phyloP scores from a whole-genome alignment of 2,113 vertebrate species.

The Neolamprologus cancellatus region DNA sequence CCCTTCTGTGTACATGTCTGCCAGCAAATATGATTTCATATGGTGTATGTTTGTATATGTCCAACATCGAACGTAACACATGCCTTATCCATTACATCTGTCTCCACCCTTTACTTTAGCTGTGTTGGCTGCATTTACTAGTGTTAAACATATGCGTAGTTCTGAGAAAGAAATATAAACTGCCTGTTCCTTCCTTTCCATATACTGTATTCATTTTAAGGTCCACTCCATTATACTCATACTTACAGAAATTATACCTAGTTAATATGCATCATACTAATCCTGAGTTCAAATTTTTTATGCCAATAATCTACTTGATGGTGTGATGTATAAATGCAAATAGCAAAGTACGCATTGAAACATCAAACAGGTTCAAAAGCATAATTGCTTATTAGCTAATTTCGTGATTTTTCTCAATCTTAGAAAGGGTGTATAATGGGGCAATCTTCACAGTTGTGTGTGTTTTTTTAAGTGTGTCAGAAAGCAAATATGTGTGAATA shows the following conservation, averaged over 20 bases:
- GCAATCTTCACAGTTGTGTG: neutral
- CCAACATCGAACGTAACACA: neutral
- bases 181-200: neutral
- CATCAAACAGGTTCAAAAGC: neutral
- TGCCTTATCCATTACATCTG: neutral
- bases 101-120: neutral
- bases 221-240: neutral
- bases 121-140: neutral
- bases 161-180: neutral
- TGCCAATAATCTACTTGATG: neutral
- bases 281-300: neutral
- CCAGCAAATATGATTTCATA: neutral
- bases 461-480: neutral
- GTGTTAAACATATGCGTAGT: neutral
- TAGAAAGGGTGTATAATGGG: neutral
- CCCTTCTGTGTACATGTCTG: neutral
- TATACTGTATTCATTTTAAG: neutral
- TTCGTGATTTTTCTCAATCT: neutral
- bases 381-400: neutral
- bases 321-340: neutral
- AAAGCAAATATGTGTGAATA: neutral
- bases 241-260: neutral
- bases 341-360: neutral
- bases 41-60: neutral
- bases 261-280: neutral